Evolutionary conservation across 2,797 vertebrate genomes (phyloP).

Genomic region (Monodelphis domestica): DNA sequence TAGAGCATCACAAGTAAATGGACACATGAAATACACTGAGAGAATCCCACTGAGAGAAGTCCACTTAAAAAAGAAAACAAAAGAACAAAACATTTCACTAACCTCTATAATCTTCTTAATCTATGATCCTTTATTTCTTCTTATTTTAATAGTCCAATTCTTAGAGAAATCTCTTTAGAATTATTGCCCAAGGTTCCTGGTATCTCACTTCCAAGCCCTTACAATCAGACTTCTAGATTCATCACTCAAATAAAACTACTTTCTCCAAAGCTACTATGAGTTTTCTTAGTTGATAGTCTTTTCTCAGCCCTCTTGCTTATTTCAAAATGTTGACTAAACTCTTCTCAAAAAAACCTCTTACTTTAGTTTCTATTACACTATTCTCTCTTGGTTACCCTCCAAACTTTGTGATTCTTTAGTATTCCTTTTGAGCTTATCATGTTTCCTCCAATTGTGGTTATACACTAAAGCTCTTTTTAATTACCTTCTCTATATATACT

Average conservation of each 20-base stretch:
- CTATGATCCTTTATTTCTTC: not conserved
- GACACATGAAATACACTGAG: not conserved
- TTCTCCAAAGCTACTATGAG: not conserved
- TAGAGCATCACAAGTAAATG: not conserved
- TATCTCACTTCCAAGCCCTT: not conserved
- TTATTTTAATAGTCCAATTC: not conserved
- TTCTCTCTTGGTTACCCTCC: not conserved
- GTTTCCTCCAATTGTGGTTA: not conserved
- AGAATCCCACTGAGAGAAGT: not conserved
- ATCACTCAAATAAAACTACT: not conserved
- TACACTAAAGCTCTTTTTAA: not conserved
- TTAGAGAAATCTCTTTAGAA: not conserved
- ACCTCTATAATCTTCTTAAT: not conserved
- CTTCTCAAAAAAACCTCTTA: not conserved
- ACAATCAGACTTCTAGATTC: too few species aligned
- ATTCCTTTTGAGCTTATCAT: not conserved
- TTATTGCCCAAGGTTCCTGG: not conserved
- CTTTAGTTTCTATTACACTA: not conserved
- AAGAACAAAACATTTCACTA: not conserved
- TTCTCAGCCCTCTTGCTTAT: not conserved
- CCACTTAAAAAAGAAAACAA: not conserved
- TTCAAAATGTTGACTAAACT: not conserved
- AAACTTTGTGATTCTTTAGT: not conserved
- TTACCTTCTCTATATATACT: not conserved
- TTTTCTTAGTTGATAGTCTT: not conserved